Evolutionary conservation across 2,113 vertebrate species (phyloP), one percentile per base, ranked within the genome.

Genomic region (Mungos mungo): DNA sequence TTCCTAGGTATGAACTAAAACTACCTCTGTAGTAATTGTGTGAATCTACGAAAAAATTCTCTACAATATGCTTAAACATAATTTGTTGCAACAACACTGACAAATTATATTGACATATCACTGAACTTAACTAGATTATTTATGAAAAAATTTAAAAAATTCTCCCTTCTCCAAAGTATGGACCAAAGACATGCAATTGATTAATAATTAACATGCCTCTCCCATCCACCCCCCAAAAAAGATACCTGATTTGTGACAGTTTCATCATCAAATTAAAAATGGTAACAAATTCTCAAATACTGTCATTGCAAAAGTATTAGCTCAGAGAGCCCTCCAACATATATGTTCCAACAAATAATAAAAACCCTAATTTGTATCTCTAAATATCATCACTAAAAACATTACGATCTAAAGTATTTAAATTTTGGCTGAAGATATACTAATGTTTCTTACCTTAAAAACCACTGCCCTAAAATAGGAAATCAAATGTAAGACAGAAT

Each of bases 351-450:
- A 88, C 18, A 89, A 84, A 71, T 38, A 76, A 86, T 29, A 90
- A 0, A 57, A 16, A 47, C 81, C 57, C 41, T 92, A 41, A 95
- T 74, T 18, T 90, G 1, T 52, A 41, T n/a, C 45, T 91, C n/a
- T 80, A 31, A 89, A 97, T 57, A 25, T 93, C 35, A 57, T 85
- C n/a, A 83, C 71, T 92, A 83, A 52, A 74, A 86, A 79, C 66
- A 54, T 35, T 68, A 76, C 52, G 35, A 33, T 60, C 47, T 63
- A 68, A 45, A 47, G 63, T 57, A 80, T 25, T 72, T 21, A 77
- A 50, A 85, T 83, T 95, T 96, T 80, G 35, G 38, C 47, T 33
- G 91, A 79, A 83, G 35, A 65, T 14, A 41, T 23, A 92, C 23
- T 83, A 66, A n/a, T 21, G 72, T 41, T 45, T 91, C 41, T 92